Base-by-base conservation (phyloP, 1,140 invertebrate species). In the Eurytemora carolleeae region DNA sequence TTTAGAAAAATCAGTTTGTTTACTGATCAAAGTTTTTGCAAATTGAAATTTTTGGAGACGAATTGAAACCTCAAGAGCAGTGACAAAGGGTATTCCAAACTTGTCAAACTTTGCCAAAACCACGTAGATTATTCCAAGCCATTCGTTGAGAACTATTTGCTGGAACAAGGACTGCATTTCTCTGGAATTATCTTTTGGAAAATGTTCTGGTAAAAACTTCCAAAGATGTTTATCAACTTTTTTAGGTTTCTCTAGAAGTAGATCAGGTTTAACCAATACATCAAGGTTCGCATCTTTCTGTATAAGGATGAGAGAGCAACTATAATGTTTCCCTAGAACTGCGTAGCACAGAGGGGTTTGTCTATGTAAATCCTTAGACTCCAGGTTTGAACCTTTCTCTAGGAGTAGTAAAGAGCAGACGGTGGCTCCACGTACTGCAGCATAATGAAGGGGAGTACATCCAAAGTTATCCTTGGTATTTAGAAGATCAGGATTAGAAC, bases 311-410 rank as follows among this genome's bases (percentile, higher is more conserved):
- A 76, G 68, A 3, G 74, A 70, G 70, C 73, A 75, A 58, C 73
- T 75, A 66, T 76, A 72, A 68, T 76, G 73, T 26, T 67, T 66
- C 58, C 74, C 69, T 25, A 69, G 61, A 0, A 77, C 71, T 24
- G 76, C 72, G n/a, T 76, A 67, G 2, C 72, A 71, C 19, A 77
- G 68, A 17, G 77, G 72, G 31, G 76, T 76, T 44, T 44, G 64
- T 76, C 76, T 3, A 74, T 74, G 64, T 71, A 66, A 17, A 67
- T 68, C 60, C 78, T 75, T 22, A 57, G 20, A 23, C 20, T 59
- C 52, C 24, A 61, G 53, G 16, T 52, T 19, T 60, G 24, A 63
- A 21, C 61, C 72, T 70, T 70, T 72, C 63, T 19, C 23, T 20
- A 74, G 58, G 15, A 77, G 64, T 65, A 73, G 71, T 55, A 73